Evolutionary conservation across 2,113 vertebrate species (phyloP).

Genomic region (Oxyura jamaicensis): DNA sequence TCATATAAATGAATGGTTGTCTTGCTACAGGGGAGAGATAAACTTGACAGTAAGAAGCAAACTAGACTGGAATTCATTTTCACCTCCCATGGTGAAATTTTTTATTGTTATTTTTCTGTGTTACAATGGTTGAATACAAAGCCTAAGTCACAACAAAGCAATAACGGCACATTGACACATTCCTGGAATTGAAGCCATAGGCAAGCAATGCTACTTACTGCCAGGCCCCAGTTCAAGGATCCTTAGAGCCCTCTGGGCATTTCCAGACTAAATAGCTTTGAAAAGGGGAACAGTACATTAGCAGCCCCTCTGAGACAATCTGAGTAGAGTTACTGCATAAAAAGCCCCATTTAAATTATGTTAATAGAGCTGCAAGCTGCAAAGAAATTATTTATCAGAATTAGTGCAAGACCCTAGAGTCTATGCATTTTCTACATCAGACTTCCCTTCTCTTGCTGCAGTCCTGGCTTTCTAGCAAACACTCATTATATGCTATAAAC

Average conservation of each 20-base stretch:
- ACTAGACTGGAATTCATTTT: slow-evolving; percentile 36
- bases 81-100: slow-evolving; percentile 24
- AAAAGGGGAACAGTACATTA: slow-evolving; percentile 26
- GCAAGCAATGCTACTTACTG: not conserved
- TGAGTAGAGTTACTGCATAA: slow-evolving; percentile 9
- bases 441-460: not conserved
- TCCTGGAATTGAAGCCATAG: not conserved
- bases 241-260: slow-evolving; percentile 5
- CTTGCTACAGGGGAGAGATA: slow-evolving; percentile 31
- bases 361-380: slow-evolving; percentile 51
- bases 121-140: not conserved
- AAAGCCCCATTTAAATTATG: slow-evolving; percentile 35
- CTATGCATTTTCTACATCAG: slow-evolving; percentile 41
- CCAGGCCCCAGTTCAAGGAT: not conserved
- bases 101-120: slow-evolving; percentile 30
- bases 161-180: fast-evolving
- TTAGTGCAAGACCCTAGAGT: slow-evolving; percentile 45
- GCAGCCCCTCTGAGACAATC: slow-evolving; percentile 32
- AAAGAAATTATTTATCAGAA: slow-evolving; percentile 72
- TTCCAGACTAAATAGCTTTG: slow-evolving; percentile 37
- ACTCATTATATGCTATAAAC: not conserved
- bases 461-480: not conserved
- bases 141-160: not conserved
- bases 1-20: slow-evolving; percentile 33
- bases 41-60: not conserved